Conservation (phyloP, 2,888 invertebrate genomes). For the Nowickia ferox region DNA sequence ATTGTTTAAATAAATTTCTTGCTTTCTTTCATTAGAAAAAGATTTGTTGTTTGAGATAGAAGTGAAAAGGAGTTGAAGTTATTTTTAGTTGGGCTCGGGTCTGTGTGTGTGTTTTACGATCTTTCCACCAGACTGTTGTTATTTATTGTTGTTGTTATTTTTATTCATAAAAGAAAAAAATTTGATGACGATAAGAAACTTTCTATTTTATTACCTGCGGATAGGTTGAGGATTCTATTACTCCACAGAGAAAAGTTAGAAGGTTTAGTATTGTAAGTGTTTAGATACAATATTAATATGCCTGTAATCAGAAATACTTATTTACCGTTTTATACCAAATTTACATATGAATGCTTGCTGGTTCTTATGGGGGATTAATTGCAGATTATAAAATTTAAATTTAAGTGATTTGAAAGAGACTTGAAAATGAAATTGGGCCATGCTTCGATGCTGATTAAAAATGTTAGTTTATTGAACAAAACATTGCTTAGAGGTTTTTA, state of each 20-base stretch:
- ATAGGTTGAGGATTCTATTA: slow-evolving; percentile 58
- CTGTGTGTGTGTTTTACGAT: background rate
- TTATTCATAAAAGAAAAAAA: slow-evolving; percentile 3
- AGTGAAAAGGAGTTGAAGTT: slow-evolving; percentile 55
- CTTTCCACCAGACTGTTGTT: background rate
- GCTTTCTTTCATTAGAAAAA: slow-evolving; percentile 58
- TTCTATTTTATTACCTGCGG: slow-evolving; percentile 66
- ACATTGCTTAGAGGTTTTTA: background rate
- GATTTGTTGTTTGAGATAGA: slow-evolving; percentile 43
- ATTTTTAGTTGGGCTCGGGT: slow-evolving; percentile 41
- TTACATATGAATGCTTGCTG: background rate
- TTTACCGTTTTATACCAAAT: slow-evolving; percentile 18
- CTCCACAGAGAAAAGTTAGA: slow-evolving; percentile 26
- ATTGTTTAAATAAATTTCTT: slow-evolving; percentile 6
- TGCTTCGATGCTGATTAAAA: background rate
- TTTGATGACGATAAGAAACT: slow-evolving; percentile 58
- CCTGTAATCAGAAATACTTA: background rate
- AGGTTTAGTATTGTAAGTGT: background rate
- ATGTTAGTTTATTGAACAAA: background rate
- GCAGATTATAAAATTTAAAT: background rate
- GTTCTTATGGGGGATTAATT: slow-evolving; percentile 11
- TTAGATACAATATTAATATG: background rate
- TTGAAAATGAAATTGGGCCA: background rate
- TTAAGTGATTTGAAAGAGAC: background rate
- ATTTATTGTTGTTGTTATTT: background rate